Evolutionary conservation across 2,888 invertebrate species (phyloP).

Genomic region (Disparrhopalites patrizii): DNA sequence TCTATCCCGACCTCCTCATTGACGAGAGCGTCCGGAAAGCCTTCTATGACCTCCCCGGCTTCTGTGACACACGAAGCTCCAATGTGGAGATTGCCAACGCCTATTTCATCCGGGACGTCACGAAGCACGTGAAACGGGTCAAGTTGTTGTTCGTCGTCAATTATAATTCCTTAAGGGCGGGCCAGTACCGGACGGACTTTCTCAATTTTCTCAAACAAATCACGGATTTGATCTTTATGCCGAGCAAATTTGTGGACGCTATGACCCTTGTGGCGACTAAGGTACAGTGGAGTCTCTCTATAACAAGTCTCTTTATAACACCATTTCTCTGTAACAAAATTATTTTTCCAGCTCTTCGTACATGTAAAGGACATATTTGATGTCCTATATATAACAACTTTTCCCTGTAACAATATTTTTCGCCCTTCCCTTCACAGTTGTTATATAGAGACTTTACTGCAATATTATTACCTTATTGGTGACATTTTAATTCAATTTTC

Average conservation of each 20-base stretch:
- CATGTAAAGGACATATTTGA: too few relatives aligned
- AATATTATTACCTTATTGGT: too few relatives aligned
- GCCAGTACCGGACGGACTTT: slow-evolving; percentile 31
- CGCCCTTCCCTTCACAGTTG: too few relatives aligned
- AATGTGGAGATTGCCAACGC: slow-evolving; percentile 49
- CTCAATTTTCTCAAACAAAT: slow-evolving; percentile 26
- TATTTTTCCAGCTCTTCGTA: too few relatives aligned
- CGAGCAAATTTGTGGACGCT: slow-evolving; percentile 20
- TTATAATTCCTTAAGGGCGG: slow-evolving; percentile 45
- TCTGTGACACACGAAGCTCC: slow-evolving; percentile 41
- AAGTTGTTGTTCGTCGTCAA: slow-evolving; percentile 48
- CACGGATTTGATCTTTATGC: slow-evolving; percentile 20
- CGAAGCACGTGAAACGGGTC: slow-evolving; percentile 43
- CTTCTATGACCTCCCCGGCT: slow-evolving; percentile 41
- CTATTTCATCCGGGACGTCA: slow-evolving; percentile 50
- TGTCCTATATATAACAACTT: too few relatives aligned
- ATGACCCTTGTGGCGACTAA: slow-evolving; percentile 36
- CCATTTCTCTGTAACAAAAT: too few relatives aligned
- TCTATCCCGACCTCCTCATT: slow-evolving; percentile 24
- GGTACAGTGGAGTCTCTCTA: slow-evolving; percentile 15
- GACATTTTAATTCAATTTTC: too few relatives aligned
- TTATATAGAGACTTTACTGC: too few relatives aligned
- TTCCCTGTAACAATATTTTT: too few relatives aligned
- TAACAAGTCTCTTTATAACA: too few relatives aligned
- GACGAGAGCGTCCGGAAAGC: background rate